These are phyloP conservation scores for Lepus europaeus DNA, from an alignment of 2,113 vertebrate species.

Conservation along the genomic window DNA sequence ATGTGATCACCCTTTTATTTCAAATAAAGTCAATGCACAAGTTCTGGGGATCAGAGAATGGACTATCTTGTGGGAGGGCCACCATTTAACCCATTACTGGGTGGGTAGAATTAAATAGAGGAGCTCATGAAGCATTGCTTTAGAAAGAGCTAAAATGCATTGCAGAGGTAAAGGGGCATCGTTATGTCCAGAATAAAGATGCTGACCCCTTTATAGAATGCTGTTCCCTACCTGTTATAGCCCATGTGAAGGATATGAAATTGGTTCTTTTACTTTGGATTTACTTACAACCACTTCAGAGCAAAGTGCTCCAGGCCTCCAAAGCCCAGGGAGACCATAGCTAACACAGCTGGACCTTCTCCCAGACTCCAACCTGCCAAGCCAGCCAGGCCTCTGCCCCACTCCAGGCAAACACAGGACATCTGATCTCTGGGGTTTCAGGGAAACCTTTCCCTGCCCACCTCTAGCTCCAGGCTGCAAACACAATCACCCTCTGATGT, in stretches of 20 bases:
- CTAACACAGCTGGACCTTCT: rapidly evolving
- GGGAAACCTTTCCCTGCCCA: neutral
- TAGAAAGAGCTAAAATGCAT: neutral
- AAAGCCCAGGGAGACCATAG: neutral
- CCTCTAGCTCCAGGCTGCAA: neutral
- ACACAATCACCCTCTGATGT: neutral
- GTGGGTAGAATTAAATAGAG: neutral
- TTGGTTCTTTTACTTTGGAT: neutral
- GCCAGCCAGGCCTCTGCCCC: neutral
- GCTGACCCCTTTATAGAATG: neutral
- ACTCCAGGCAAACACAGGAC: rapidly evolving
- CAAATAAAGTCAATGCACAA: neutral
- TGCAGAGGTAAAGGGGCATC: neutral
- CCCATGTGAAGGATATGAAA: neutral
- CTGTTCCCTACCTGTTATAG: neutral
- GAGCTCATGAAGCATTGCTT: neutral
- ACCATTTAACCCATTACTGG: neutral
- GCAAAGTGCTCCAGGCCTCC: neutral
- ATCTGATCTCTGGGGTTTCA: neutral
- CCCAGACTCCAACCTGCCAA: too few species aligned
- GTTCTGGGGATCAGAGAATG: neutral
- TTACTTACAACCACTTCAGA: neutral
- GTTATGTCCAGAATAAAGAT: neutral
- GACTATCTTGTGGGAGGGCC: neutral
- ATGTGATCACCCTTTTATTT: neutral